Percentiles rank a stretch among this genome's conserved stretches.
These are phyloP conservation scores for Diplosoma virens DNA, from an alignment of 23 tunicate species.

Conservation along the genomic window DNA sequence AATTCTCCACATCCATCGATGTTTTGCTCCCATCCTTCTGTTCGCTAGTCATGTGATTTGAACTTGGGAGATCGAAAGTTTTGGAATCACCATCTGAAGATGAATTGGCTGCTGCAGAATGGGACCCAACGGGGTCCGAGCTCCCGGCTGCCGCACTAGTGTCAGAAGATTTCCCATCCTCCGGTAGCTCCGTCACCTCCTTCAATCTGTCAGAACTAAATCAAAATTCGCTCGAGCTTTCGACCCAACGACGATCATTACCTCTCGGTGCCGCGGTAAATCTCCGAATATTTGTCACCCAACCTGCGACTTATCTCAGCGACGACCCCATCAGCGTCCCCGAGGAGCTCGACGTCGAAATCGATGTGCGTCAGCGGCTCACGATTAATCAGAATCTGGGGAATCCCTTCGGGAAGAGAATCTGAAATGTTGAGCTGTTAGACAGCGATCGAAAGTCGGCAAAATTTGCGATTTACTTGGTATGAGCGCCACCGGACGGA, in stretches of 20 bases:
- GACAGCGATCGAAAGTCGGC: no score
- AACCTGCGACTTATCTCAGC: slow-evolving; percentile 37
- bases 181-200: neutral
- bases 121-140: no score
- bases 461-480: slow-evolving; percentile 80
- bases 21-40: no score
- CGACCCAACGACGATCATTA: neutral
- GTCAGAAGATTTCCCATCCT: neutral
- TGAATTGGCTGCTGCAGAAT: no score
- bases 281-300: slow-evolving; percentile 42
- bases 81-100: no score
- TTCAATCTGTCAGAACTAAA: neutral
- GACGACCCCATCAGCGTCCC: slow-evolving; percentile 83
- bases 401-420: slow-evolving; percentile 62
- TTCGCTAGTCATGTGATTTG: no score
- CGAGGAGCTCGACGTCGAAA: slow-evolving; percentile 93
- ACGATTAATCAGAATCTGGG: slow-evolving; percentile 88
- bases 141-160: no score
- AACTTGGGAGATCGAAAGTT: no score
- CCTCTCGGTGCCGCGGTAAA: slow-evolving; percentile 37
- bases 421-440: slow-evolving; percentile 42
- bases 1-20: no score
- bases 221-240: no score
- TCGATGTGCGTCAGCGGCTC: slow-evolving; percentile 70
- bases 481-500: slow-evolving; percentile 90